Conservation (phyloP, 1,140 invertebrate genomes). For the Drosophila yakuba region DNA sequence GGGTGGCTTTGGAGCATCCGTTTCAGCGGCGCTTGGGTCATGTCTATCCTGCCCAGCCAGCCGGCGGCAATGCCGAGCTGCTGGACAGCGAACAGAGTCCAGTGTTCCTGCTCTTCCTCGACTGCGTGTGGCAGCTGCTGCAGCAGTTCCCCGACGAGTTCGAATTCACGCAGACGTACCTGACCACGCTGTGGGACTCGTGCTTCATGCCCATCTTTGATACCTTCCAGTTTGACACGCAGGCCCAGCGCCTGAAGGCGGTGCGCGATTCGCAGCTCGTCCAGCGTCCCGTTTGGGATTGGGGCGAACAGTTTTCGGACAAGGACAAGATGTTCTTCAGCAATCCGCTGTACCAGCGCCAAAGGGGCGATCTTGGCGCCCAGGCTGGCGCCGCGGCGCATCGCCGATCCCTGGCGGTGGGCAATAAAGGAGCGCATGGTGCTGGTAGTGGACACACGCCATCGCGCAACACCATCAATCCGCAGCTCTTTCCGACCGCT, state of each 20-base stretch:
- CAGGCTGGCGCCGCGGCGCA: slow-evolving; percentile 35
- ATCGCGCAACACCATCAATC: slow-evolving; percentile 68
- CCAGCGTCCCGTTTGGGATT: slow-evolving; percentile 92
- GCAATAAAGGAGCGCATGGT: background rate
- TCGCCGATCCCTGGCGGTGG: slow-evolving; percentile 62
- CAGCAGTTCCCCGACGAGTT: slow-evolving; percentile 95
- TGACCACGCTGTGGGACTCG: slow-evolving; percentile 96
- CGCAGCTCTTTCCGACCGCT: slow-evolving; percentile 77
- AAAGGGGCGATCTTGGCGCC: slow-evolving; percentile 49
- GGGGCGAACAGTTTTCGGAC: slow-evolving; percentile 92
- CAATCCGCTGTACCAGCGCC: slow-evolving; percentile 89
- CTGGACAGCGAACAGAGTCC: slow-evolving; percentile 88
- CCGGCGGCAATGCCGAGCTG: slow-evolving; percentile 47
- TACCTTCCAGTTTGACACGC: slow-evolving; percentile 96
- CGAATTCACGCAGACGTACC: slow-evolving; percentile 96
- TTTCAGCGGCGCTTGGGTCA: slow-evolving; percentile 90
- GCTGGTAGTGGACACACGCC: slow-evolving; percentile 20
- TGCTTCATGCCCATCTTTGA: slow-evolving; percentile 94
- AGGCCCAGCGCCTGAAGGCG: slow-evolving; percentile 87
- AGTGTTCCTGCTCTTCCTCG: slow-evolving; percentile 95
- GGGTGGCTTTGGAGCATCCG: slow-evolving; percentile 95
- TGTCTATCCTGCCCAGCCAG: slow-evolving; percentile 57
- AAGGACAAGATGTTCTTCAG: slow-evolving; percentile 91
- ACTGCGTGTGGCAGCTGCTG: slow-evolving; percentile 96
- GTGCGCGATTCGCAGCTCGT: slow-evolving; percentile 85